Conservation (phyloP, 2,888 invertebrate genomes). For the Itoplectis maculator region DNA sequence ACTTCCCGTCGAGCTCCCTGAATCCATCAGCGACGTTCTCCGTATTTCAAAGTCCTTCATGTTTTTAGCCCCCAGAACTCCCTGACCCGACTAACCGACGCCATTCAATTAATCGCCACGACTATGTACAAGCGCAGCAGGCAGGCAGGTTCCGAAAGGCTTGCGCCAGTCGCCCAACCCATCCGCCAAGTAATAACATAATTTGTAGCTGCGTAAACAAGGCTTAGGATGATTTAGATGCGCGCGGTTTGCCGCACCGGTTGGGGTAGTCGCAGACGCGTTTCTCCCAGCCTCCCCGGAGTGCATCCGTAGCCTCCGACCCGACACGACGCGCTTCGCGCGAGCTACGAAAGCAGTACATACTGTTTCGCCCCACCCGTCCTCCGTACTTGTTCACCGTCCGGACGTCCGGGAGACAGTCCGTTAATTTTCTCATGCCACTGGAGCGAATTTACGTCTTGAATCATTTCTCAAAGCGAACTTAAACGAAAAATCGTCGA, state of each 20-base stretch:
- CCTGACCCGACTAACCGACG: slow-evolving; percentile 14
- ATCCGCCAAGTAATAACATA: slow-evolving; percentile 78
- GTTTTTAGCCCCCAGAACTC: background rate
- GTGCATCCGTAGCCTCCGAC: slow-evolving; percentile 2
- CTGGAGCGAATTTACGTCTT: slow-evolving; percentile 68
- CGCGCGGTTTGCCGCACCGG: slow-evolving; percentile 71
- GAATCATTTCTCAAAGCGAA: too few relatives aligned
- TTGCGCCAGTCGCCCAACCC: slow-evolving; percentile 23
- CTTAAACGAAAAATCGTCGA: too few relatives aligned
- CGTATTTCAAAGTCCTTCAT: background rate
- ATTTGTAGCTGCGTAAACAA: slow-evolving; percentile 81
- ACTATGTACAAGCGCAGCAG: slow-evolving; percentile 8
- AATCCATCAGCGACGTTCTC: background rate
- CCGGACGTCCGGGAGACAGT: slow-evolving; percentile 54
- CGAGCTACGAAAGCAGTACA: slow-evolving; percentile 25
- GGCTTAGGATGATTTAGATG: slow-evolving; percentile 80
- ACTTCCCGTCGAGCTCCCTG: background rate
- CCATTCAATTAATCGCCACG: slow-evolving; percentile 41
- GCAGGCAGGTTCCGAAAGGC: slow-evolving; percentile 29
- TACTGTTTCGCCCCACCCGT: too few relatives aligned
- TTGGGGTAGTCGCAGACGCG: slow-evolving; percentile 43
- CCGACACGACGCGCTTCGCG: slow-evolving; percentile 30
- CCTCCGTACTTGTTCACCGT: slow-evolving; percentile 23
- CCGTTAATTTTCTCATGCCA: slow-evolving; percentile 66
- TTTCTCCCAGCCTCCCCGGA: slow-evolving; percentile 29